phyloP scores from a whole-genome alignment of 2,797 vertebrate genomes.

The Gallirallus australis region DNA sequence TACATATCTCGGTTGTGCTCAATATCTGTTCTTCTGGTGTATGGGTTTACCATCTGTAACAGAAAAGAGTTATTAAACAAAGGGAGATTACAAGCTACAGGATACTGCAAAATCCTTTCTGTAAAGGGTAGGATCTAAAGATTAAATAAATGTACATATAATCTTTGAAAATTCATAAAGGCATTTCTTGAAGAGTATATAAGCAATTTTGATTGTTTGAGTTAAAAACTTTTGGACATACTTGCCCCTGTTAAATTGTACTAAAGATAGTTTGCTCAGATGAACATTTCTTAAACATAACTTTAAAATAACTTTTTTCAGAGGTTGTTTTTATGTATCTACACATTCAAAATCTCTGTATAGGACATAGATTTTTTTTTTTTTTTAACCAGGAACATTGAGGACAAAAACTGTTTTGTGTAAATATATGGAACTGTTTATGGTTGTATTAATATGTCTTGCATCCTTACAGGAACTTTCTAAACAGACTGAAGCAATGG shows the following conservation, averaged over 20 bases:
- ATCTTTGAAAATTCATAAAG: background rate
- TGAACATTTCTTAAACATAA: background rate
- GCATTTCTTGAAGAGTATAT: background rate
- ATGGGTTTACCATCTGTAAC: background rate
- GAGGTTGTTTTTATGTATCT: background rate
- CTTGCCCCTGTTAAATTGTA: background rate
- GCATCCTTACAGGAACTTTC: constrained; percentile 83
- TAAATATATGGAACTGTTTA: background rate
- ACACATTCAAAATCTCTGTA: background rate
- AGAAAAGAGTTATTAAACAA: background rate
- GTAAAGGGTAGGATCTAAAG: background rate
- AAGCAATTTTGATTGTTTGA: background rate
- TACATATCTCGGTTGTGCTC: background rate
- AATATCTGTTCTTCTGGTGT: background rate
- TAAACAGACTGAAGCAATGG: constrained; percentile 85
- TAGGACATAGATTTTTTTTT: background rate
- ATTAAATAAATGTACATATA: background rate
- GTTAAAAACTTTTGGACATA: background rate
- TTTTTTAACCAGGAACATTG: background rate
- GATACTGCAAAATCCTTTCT: background rate
- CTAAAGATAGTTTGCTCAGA: background rate
- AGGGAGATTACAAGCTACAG: background rate
- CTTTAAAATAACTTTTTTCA: background rate
- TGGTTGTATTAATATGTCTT: background rate
- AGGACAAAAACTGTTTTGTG: background rate